These are phyloP conservation scores for Tangara arthus DNA, from an alignment of 2,797 vertebrate species.

Conservation along the genomic window DNA sequence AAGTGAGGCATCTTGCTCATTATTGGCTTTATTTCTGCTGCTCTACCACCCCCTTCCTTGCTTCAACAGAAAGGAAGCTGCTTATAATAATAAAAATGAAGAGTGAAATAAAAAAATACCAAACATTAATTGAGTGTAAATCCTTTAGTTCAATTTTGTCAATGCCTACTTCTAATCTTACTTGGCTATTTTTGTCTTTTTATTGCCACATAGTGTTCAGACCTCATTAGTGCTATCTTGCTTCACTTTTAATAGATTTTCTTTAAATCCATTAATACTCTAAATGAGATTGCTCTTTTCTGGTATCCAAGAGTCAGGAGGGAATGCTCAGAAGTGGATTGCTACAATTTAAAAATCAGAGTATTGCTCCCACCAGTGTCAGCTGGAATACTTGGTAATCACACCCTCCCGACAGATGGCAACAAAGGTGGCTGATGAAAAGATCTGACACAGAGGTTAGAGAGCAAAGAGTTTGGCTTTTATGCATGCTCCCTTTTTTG, in stretches of 20 bases:
- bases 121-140: background rate
- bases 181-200: background rate
- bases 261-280: conserved; percentile 24
- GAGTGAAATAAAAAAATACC: background rate
- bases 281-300: conserved; percentile 12
- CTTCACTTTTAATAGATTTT: conserved; percentile 43
- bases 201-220: background rate
- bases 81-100: background rate
- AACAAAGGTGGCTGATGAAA: background rate
- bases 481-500: background rate
- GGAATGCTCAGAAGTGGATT: background rate
- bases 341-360: background rate
- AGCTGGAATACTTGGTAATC: background rate
- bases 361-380: background rate
- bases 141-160: background rate
- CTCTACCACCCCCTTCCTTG: background rate
- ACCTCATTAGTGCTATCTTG: conserved; percentile 7
- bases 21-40: background rate
- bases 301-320: background rate
- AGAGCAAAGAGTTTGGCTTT: background rate
- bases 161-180: background rate
- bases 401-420: background rate
- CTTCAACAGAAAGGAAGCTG: background rate
- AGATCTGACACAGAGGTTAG: background rate
- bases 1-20: background rate